Base-by-base conservation (phyloP, 2,797 vertebrate species). In the Aldrovandia affinis region DNA sequence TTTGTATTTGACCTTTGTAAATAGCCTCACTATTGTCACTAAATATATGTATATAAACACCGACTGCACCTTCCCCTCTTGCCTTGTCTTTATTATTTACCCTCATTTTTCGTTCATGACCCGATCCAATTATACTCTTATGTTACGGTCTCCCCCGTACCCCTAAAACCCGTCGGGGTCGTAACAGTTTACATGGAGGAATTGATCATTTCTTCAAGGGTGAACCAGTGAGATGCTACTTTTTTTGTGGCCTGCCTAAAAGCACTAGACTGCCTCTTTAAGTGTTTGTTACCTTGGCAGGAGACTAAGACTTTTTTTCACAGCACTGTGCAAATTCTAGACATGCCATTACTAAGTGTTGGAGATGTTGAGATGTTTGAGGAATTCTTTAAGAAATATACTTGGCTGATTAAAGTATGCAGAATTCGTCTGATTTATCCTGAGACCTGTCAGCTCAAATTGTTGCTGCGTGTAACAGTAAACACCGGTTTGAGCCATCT, bases 241-340 rank as follows among this genome's bases (percentile, higher is more conserved):
- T 73, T 20, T n/a, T 42, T 22, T 20, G 36, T 73, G 68, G 22
- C 22, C 68, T 42, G 22, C 39, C 25, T 77, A 10, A n/a, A 44
- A 44, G 39, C 14, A 20, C 22, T 3, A n/a, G 73, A 22, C 68
- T 73, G 68, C 36, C 33, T 39, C 36, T 5, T 39, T 73, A 39
- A 73, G 68, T 73, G 68, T 20, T 18, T 73, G 68, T 42, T 73
- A 20, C 68, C 36, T 22, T 39, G 68, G 36, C 68, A 73, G 33
- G 18, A 22, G 12, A 57, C 36, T 36, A 42, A 42, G 68, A 42
- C 20, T 15, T 2, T 30, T 70, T 33, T 36, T 30, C 57, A 59
- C 18, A 73, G 3, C 68, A 73, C 68, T 73, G 36, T 73, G 68
- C 18, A 73, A 73, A 73, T 73, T 73, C 36, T 42, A 73, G 68